Evolutionary conservation across 2,888 invertebrate species (phyloP).

Genomic region (Stictocephala bisonia): DNA sequence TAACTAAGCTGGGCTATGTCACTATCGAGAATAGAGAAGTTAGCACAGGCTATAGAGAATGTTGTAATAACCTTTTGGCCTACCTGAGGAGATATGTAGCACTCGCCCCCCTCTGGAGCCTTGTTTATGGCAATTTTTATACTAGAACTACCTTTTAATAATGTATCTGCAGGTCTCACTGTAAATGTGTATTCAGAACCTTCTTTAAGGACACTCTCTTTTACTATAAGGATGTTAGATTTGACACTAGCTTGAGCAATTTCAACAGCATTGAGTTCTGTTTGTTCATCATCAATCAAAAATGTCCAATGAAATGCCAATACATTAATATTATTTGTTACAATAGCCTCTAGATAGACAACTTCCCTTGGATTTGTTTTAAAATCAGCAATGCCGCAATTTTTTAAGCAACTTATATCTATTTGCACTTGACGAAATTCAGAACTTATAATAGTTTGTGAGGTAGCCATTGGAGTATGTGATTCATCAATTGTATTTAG

Average conservation of each 20-base stretch:
- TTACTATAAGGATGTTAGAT: slow-evolving; percentile 1
- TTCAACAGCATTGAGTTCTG: neutral
- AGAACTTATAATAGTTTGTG: too few species aligned
- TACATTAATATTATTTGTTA: neutral
- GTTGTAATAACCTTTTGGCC: neutral
- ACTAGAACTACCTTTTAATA: neutral
- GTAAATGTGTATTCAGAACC: slow-evolving; percentile 3
- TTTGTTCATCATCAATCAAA: neutral
- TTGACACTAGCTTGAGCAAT: neutral
- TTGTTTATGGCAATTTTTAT: neutral
- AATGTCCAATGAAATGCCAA: slow-evolving; percentile 7
- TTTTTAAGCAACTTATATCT: slow-evolving; percentile 25
- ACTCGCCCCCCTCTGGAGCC: neutral
- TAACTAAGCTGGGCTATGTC: slow-evolving; percentile 5
- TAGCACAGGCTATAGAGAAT: neutral
- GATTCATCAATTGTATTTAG: too few species aligned
- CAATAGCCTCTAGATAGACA: slow-evolving; percentile 15
- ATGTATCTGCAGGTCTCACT: neutral
- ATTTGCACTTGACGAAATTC: too few species aligned
- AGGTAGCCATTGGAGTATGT: too few species aligned
- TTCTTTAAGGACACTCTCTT: slow-evolving; percentile 2
- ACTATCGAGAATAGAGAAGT: neutral
- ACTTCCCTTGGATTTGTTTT: slow-evolving; percentile 32
- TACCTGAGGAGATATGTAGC: neutral
- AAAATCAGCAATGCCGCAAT: slow-evolving; percentile 20